Evolutionary conservation across 2,888 invertebrate genomes (phyloP).

Genomic region (Clusia tigrina): DNA sequence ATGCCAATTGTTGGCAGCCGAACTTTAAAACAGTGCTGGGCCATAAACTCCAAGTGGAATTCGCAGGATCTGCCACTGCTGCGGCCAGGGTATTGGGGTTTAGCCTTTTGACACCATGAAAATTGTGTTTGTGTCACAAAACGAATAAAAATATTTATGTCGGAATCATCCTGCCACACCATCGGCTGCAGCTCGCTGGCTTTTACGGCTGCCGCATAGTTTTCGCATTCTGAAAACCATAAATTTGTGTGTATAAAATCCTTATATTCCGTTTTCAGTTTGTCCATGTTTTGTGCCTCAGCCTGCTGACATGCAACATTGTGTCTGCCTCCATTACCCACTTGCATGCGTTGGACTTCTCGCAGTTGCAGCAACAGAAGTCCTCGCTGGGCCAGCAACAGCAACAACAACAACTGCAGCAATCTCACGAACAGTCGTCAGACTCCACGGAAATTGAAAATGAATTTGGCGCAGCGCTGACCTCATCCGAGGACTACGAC

Average conservation of each 20-base stretch:
- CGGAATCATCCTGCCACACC: neutral
- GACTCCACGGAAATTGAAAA: conserved; percentile 40
- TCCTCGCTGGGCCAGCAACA: conserved; percentile 32
- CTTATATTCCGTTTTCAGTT: conserved; percentile 29
- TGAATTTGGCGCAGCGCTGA: conserved; percentile 40
- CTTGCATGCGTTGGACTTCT: conserved; percentile 53
- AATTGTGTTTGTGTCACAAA: neutral
- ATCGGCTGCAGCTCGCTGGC: neutral
- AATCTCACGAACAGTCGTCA: conserved; percentile 34
- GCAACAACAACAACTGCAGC: conserved; percentile 34
- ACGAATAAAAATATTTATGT: neutral
- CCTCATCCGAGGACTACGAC: conserved; percentile 64
- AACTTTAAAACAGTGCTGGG: neutral
- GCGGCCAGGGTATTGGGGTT: neutral
- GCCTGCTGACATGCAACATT: conserved; percentile 48
- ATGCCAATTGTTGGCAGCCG: neutral
- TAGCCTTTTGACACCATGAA: neutral
- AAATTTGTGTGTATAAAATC: neutral
- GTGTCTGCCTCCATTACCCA: conserved; percentile 44
- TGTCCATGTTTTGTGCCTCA: conserved; percentile 50
- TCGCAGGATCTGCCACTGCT: neutral
- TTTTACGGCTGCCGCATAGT: neutral
- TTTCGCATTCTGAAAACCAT: neutral
- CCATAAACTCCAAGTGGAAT: neutral
- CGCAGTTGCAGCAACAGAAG: conserved; percentile 41